Evolutionary conservation across 23 tunicate species (phyloP).

Genomic region (Ciona savignyi): DNA sequence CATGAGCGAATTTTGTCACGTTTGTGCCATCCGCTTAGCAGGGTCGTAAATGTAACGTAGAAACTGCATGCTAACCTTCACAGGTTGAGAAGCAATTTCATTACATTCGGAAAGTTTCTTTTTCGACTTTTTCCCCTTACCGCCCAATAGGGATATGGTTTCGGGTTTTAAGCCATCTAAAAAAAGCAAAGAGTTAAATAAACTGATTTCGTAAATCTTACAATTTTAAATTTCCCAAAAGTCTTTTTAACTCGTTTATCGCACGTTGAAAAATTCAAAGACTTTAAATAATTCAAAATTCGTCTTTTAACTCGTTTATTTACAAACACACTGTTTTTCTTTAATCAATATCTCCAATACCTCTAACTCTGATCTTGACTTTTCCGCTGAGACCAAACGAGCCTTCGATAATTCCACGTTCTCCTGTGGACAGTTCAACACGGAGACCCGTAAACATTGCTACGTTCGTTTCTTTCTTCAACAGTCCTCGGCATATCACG

Average conservation of each 20-base stretch:
- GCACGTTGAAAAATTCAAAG: no score
- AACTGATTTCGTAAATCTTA: no score
- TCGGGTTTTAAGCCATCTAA: slow-evolving; percentile 48
- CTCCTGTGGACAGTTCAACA: slow-evolving; percentile 80
- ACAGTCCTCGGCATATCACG: slow-evolving; percentile 71
- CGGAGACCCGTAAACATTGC: slow-evolving; percentile 57
- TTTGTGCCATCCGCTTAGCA: slow-evolving; percentile 53
- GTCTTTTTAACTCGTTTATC: no score
- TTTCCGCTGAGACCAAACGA: slow-evolving; percentile 93
- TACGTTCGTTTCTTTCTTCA: slow-evolving; percentile 91
- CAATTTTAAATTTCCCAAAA: no score
- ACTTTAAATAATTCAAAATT: no score
- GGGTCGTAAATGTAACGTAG: slow-evolving; percentile 72
- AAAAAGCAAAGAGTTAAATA: no score
- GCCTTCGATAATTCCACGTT: slow-evolving; percentile 70
- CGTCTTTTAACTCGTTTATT: no score
- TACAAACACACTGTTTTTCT: no score
- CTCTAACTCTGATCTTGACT: slow-evolving; percentile 74
- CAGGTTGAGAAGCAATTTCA: not conserved
- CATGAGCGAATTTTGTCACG: slow-evolving; percentile 21
- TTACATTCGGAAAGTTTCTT: slow-evolving; percentile 11
- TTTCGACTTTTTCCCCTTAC: slow-evolving; percentile 49
- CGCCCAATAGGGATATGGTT: slow-evolving; percentile 34
- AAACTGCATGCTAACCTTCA: slow-evolving; percentile 41
- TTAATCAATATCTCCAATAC: slow-evolving; percentile 19